Conservation (phyloP, 2,113 vertebrate genomes). For the Sander lucioperca region DNA sequence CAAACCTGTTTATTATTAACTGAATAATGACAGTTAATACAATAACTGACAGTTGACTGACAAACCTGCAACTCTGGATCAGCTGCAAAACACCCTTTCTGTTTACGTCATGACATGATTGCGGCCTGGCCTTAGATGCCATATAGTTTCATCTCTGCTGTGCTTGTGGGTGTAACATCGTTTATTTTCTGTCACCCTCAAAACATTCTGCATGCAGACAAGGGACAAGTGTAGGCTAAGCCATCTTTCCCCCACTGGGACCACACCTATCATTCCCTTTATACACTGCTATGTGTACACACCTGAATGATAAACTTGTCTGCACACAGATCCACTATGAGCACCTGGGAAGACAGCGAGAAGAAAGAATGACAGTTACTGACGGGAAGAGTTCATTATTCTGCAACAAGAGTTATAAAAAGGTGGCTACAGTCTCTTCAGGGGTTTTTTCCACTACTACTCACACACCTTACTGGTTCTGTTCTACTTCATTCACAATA, state of each 20-base stretch:
- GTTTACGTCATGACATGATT: not conserved
- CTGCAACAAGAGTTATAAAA: constrained; percentile 8
- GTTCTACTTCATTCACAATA: constrained; percentile 1
- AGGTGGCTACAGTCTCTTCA: not conserved
- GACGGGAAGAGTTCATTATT: constrained; percentile 3
- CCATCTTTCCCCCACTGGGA: constrained; percentile 17
- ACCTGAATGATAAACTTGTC: constrained; percentile 96
- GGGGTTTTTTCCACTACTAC: not conserved
- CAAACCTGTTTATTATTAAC: not conserved
- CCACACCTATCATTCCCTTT: constrained; percentile 58
- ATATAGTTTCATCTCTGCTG: not conserved
- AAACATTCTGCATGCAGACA: constrained; percentile 35
- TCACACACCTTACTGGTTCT: not conserved
- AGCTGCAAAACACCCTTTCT: not conserved
- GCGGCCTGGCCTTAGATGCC: not conserved
- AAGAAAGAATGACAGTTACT: constrained; percentile 42
- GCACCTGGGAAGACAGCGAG: constrained; percentile 87
- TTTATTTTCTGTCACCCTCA: constrained; percentile 42
- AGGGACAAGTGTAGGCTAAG: constrained; percentile 67
- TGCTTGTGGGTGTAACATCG: not conserved
- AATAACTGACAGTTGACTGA: not conserved
- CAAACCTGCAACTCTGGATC: not conserved
- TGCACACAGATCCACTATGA: constrained; percentile 96
- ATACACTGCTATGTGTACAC: constrained; percentile 73
- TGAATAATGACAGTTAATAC: no score